phyloP scores from a whole-genome alignment of 23 tunicate species.

The Corella eumyota region DNA sequence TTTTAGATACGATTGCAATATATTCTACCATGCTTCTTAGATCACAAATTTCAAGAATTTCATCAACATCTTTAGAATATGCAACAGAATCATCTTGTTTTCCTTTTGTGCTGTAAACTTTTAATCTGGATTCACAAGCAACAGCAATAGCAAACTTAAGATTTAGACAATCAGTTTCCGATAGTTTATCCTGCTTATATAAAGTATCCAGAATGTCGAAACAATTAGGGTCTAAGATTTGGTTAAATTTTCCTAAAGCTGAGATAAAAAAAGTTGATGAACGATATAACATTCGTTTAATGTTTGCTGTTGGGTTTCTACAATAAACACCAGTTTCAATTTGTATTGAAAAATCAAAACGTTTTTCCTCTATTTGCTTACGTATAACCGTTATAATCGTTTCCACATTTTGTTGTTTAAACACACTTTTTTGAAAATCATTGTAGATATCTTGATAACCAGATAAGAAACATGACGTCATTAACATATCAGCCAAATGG shows the following conservation, averaged over 20 bases:
- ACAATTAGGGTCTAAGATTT: neutral
- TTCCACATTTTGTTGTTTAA: no score
- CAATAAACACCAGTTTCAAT: no score
- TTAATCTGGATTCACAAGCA: constrained; percentile 1
- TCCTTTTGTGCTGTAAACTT: neutral
- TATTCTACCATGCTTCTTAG: no score
- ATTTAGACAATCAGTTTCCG: neutral
- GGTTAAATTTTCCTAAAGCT: neutral
- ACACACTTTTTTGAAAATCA: no score
- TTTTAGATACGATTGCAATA: no score
- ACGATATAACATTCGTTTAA: constrained; percentile 4
- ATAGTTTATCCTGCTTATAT: neutral
- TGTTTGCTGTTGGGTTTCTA: neutral
- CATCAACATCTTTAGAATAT: neutral
- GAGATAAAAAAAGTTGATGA: neutral
- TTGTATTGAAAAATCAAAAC: no score
- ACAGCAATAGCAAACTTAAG: constrained; percentile 1
- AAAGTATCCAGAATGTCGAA: neutral
- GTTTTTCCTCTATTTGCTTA: no score
- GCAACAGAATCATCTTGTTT: neutral
- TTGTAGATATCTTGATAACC: no score
- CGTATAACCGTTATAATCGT: no score
- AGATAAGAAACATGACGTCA: no score
- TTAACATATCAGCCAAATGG: no score
- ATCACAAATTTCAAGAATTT: no score